Percentiles rank a stretch among this genome's conserved stretches.
Evolutionary conservation across 2,888 invertebrate species (phyloP).

Genomic region (Athalia cordata): DNA sequence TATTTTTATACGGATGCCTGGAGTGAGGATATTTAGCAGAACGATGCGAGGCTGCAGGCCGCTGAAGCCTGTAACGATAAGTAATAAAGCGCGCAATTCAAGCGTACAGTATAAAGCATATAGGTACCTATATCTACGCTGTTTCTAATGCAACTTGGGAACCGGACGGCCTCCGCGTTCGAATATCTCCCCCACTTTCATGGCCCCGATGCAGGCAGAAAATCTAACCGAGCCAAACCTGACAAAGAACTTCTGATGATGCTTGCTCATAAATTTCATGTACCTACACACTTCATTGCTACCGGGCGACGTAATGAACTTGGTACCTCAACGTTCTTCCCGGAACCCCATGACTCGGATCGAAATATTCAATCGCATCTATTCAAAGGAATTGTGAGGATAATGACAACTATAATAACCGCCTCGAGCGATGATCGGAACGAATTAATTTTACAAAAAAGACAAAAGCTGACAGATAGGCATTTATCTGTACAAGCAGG

Average conservation of each 20-base stretch:
- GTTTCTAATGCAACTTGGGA: conserved; percentile 68
- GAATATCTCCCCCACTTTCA: conserved; percentile 57
- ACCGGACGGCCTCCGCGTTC: conserved; percentile 70
- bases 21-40: background rate
- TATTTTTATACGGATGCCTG: background rate
- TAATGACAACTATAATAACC: background rate
- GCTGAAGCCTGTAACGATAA: conserved; percentile 52
- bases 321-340: background rate
- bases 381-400: too few species aligned
- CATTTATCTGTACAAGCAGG: background rate
- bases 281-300: background rate
- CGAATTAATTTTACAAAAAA: background rate
- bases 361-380: background rate
- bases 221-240: conserved; percentile 54
- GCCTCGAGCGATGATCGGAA: background rate
- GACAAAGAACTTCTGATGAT: conserved; percentile 59
- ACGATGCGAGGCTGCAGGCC: conserved; percentile 60
- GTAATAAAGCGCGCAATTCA: conserved; percentile 64
- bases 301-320: conserved; percentile 13
- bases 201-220: conserved; percentile 47
- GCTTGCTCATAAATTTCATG: conserved; percentile 2
- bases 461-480: background rate
- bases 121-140: too few species aligned
- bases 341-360: background rate
- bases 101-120: conserved; percentile 55